Percentiles rank a stretch among this genome's conserved stretches.
Conservation (phyloP, 2,888 invertebrate species). For the Pediacus dermestoides region DNA sequence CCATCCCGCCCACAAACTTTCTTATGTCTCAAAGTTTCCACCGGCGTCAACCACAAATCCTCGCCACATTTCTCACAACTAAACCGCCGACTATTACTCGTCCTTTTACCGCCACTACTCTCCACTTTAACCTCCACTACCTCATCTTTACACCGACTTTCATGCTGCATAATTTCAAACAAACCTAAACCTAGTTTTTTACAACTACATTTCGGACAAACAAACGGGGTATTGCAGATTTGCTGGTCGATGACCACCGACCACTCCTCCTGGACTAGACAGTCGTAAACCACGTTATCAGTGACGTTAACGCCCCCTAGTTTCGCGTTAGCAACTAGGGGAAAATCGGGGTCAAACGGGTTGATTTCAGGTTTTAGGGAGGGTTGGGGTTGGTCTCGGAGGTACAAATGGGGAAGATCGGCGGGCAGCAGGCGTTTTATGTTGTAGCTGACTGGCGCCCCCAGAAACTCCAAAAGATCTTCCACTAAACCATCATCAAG, state of each 20-base stretch:
- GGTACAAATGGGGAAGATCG: constrained; percentile 74
- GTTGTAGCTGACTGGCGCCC: constrained; percentile 71
- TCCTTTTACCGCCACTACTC: constrained; percentile 24
- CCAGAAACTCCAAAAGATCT: constrained; percentile 72
- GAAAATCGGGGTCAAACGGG: constrained; percentile 68
- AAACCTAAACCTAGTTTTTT: constrained; percentile 54
- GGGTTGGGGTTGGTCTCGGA: constrained; percentile 49
- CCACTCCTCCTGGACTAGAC: constrained; percentile 67
- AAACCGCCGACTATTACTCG: constrained; percentile 44
- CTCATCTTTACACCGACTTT: constrained; percentile 54
- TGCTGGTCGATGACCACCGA: constrained; percentile 60
- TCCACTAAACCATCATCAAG: constrained; percentile 67
- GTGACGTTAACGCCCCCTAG: constrained; percentile 83
- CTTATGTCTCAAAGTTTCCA: constrained; percentile 83
- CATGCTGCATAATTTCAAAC: constrained; percentile 73
- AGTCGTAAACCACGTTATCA: constrained; percentile 77
- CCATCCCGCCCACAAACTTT: no score
- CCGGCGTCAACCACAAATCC: constrained; percentile 67
- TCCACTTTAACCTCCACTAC: constrained; percentile 41
- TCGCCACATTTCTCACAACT: constrained; percentile 70
- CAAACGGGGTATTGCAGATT: constrained; percentile 63
- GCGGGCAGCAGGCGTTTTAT: constrained; percentile 79
- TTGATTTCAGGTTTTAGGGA: constrained; percentile 53
- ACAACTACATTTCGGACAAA: constrained; percentile 67
- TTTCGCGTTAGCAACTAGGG: constrained; percentile 58